These are phyloP conservation scores for Philonicus albiceps DNA, from an alignment of 2,888 invertebrate genomes.

Conservation along the genomic window DNA sequence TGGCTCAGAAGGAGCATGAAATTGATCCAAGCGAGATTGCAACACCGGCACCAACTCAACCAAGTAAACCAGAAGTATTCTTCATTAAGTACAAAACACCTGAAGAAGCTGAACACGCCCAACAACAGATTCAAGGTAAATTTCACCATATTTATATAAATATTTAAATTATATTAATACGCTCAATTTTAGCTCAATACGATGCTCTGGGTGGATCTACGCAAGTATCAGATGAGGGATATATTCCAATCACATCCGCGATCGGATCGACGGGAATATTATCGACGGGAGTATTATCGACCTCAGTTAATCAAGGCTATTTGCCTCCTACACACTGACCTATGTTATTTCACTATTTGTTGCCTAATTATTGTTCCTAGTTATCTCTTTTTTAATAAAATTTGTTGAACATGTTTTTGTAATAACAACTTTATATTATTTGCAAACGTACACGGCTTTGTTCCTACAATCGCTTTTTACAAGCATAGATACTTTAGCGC, in stretches of 20 bases:
- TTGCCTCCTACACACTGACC: conserved; percentile 22
- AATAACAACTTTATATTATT: background rate
- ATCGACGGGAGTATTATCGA: background rate
- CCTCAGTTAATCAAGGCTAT: background rate
- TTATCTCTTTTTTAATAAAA: conserved; percentile 7
- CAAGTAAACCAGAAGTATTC: conserved; percentile 61
- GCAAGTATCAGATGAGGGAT: conserved; percentile 44
- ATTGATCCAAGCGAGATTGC: conserved; percentile 58
- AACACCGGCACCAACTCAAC: conserved; percentile 58
- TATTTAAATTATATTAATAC: background rate
- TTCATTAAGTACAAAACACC: conserved; percentile 62
- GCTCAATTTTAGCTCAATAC: conserved; percentile 44
- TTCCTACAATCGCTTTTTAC: too few relatives aligned
- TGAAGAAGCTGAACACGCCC: conserved; percentile 59
- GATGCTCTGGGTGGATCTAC: conserved; percentile 44
- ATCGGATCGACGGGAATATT: conserved; percentile 64
- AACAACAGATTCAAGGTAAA: conserved; percentile 60
- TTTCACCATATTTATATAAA: background rate
- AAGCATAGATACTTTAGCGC: too few relatives aligned
- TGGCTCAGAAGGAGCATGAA: conserved; percentile 58
- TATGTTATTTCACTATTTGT: background rate
- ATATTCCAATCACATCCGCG: conserved; percentile 43
- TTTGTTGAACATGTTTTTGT: background rate
- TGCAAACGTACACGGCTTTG: background rate
- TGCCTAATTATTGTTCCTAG: conserved; percentile 22